Base-by-base conservation (phyloP, 2,888 invertebrate genomes). In the Ochropleura plecta region DNA sequence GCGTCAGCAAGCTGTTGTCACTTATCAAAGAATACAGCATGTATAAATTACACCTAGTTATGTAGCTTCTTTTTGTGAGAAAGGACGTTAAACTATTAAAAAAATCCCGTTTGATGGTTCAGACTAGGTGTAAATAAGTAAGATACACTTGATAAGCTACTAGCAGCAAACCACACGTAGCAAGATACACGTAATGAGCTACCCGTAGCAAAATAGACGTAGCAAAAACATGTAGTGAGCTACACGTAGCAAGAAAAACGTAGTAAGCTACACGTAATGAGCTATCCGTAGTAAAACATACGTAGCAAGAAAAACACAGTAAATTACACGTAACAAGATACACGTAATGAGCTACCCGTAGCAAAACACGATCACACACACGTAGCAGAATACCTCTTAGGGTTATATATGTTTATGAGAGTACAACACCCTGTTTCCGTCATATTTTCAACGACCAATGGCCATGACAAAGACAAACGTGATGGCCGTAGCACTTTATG, bases 21-120 rank as follows among this genome's bases (percentile, higher is more conserved):
- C 63, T 53, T 75, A 49, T 65, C n/a, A 63, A 53, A 20, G 40
- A 40, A 55, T 80, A 78, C 74, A 73, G 80, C 10, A 10, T 65
- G 65, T 62, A 18, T 62, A 14, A 9, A 46, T n/a, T 51, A 46
- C n/a, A n/a, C 3, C 6, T 55, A 20, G 16, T 3, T n/a, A 30
- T 5, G 3, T 16, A 14, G 4, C 30, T 30, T 3, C 30, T 30
- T 30, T 30, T 30, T 30, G 30, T 30, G 30, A 30, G 30, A 30
- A 30, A 30, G 30, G 30, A 30, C 30, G 30, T 30, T 2, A 30
- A 30, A 30, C 30, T 30, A 30, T 30, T 1, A 30, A 30, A 30
- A 30, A 30, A 30, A 30, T 2, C 1, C 30, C 30, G 30, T 30
- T 30, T 2, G 30, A 30, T 30, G 30, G 30, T 30, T 30, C 3